Evolutionary conservation across 2,113 vertebrate genomes (phyloP).

Genomic region (Ivindomyrus marchei): DNA sequence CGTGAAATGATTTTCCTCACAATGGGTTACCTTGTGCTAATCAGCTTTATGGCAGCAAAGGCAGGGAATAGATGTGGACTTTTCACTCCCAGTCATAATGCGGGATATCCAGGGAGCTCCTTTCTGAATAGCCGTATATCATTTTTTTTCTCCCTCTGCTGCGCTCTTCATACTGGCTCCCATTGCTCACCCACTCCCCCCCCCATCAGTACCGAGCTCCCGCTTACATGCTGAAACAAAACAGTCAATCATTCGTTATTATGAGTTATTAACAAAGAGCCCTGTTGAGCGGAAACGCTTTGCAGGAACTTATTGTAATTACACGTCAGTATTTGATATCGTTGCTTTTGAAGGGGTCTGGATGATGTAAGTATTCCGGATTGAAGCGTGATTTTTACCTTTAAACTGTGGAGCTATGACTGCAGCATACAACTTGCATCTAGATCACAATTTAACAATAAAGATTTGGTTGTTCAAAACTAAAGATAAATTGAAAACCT

Average conservation of each 20-base stretch:
- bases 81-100: conserved; percentile 49
- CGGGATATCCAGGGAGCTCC: conserved; percentile 33
- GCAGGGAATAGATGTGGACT: conserved; percentile 54
- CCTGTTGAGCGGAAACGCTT: background rate
- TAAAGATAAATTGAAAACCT: background rate
- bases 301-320: background rate
- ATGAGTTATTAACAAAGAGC: background rate
- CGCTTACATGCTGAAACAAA: background rate
- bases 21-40: conserved; percentile 62
- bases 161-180: conserved; percentile 4
- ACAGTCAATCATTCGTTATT: background rate
- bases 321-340: background rate
- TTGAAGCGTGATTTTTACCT: background rate
- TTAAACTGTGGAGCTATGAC: background rate
- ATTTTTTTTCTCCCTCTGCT: background rate
- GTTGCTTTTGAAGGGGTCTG: background rate
- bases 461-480: background rate
- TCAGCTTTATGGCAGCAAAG: conserved; percentile 60
- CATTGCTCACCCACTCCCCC: conserved; percentile 27
- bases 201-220: background rate
- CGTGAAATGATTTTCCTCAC: conserved; percentile 59
- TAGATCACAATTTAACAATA: background rate
- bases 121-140: background rate
- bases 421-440: background rate
- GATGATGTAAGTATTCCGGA: background rate